phyloP scores from a whole-genome alignment of 2,888 invertebrate species.

The Lucinisca nassula region DNA sequence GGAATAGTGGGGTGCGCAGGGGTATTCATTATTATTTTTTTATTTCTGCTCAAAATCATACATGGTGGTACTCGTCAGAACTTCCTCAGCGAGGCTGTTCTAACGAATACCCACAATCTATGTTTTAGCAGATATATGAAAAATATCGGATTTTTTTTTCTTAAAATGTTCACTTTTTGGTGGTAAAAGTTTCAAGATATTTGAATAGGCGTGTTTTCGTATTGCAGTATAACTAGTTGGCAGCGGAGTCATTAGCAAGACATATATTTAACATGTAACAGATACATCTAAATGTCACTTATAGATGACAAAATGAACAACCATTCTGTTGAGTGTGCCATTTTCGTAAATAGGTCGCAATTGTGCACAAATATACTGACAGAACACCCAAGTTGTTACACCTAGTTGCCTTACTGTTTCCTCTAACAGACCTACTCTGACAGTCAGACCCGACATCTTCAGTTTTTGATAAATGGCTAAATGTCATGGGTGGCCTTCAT shows the following conservation, averaged over 20 bases:
- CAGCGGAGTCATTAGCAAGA: not conserved
- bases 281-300: not conserved
- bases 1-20: no score
- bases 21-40: no score
- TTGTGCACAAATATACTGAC: not conserved
- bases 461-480: not conserved
- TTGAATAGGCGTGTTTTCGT: no score
- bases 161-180: no score
- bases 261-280: not conserved
- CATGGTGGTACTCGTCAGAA: no score
- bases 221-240: not conserved
- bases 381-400: constrained; percentile 16
- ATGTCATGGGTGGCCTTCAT: constrained; percentile 8
- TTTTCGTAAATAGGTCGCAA: not conserved
- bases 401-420: not conserved
- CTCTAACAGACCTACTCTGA: not conserved
- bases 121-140: no score
- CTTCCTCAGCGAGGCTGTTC: no score
- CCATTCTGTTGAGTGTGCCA: not conserved
- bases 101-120: no score
- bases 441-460: not conserved
- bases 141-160: no score
- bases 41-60: no score
- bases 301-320: not conserved
- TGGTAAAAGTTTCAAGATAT: no score